phyloP scores from a whole-genome alignment of 1,140 invertebrate genomes.

The Drosophila erecta region DNA sequence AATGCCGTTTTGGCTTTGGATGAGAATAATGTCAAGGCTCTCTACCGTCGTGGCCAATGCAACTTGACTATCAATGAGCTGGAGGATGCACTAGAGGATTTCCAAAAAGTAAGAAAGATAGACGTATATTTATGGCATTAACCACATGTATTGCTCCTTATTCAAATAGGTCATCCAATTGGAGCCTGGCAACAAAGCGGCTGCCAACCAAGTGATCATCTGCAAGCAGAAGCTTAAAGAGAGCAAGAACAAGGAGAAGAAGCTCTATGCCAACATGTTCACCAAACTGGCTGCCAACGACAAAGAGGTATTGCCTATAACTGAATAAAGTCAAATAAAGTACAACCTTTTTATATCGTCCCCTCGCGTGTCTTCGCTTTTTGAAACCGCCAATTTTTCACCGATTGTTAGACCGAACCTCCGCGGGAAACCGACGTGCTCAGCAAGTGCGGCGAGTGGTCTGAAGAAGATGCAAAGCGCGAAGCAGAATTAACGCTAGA shows the following conservation, averaged over 20 bases:
- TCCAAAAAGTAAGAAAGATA: conserved; percentile 87
- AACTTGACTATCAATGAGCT: conserved; percentile 91
- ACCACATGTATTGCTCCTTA: not conserved
- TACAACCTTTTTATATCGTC: conserved; percentile 11
- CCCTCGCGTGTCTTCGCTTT: conserved; percentile 1
- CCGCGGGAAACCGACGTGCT: conserved; percentile 86
- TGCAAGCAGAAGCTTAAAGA: conserved; percentile 92
- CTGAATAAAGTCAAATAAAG: conserved; percentile 22
- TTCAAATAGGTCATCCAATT: conserved; percentile 85
- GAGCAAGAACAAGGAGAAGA: conserved; percentile 92
- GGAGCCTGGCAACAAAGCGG: conserved; percentile 90
- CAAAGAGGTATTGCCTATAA: conserved; percentile 87
- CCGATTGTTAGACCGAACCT: conserved; percentile 85
- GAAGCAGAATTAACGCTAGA: conserved; percentile 79
- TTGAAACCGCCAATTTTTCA: not conserved
- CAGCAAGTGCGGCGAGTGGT: conserved; percentile 88
- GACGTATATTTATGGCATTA: not conserved
- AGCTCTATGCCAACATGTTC: conserved; percentile 98
- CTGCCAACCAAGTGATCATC: conserved; percentile 90
- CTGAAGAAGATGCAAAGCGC: conserved; percentile 86
- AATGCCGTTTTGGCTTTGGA: conserved; percentile 87
- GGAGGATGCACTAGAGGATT: conserved; percentile 91
- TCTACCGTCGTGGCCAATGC: conserved; percentile 95
- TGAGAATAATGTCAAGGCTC: conserved; percentile 93
- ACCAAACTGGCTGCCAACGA: conserved; percentile 93